Percentiles rank a stretch among this genome's conserved stretches.
These are phyloP conservation scores for Nothobranchius kuhntae DNA, from an alignment of 2,113 vertebrate species.

Conservation along the genomic window DNA sequence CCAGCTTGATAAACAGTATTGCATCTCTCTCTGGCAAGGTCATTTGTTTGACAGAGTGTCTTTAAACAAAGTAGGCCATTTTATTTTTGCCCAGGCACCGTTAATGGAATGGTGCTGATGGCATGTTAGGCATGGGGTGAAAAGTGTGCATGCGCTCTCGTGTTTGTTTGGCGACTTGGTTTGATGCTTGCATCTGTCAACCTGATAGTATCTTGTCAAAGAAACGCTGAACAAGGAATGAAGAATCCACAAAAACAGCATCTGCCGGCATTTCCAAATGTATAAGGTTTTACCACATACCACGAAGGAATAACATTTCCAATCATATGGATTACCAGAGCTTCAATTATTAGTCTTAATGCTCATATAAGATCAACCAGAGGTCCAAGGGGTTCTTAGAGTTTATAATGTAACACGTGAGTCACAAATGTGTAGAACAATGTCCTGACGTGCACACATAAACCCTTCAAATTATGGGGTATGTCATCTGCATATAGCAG, in stretches of 20 bases:
- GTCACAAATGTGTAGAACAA: no score
- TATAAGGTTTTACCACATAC: background rate
- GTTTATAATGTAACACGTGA: no score
- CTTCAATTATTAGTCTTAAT: no score
- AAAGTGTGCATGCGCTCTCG: conserved; percentile 23
- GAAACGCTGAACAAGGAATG: conserved; percentile 34
- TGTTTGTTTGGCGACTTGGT: conserved; percentile 37
- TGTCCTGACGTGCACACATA: no score
- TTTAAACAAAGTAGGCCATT: conserved; percentile 65
- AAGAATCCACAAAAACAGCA: conserved; percentile 16
- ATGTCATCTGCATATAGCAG: background rate
- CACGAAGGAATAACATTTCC: no score
- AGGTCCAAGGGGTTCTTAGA: no score
- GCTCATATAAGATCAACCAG: no score
- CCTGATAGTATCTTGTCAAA: conserved; percentile 52
- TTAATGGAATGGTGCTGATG: conserved; percentile 70
- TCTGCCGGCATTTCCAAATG: conserved; percentile 13
- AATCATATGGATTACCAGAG: no score
- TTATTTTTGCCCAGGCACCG: conserved; percentile 55
- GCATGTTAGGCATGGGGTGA: conserved; percentile 46
- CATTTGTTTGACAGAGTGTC: conserved; percentile 74
- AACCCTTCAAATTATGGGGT: background rate
- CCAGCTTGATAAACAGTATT: conserved; percentile 66
- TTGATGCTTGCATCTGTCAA: conserved; percentile 47
- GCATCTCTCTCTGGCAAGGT: conserved; percentile 55